Base-by-base conservation (phyloP, 1,140 invertebrate species). In the Drosophila pseudoananassae region DNA sequence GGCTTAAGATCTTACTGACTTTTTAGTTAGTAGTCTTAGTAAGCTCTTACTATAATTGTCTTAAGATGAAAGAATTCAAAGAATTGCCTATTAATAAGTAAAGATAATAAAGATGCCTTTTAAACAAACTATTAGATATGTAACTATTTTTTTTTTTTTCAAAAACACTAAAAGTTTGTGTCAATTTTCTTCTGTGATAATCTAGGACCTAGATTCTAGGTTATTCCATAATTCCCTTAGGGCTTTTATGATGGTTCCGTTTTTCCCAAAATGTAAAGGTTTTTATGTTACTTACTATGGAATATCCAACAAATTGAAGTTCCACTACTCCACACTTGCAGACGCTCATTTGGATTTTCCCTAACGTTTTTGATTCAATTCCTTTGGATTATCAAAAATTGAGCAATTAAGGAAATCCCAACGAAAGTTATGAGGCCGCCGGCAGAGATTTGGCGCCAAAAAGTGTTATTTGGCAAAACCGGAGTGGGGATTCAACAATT, bases 401-500 rank as follows among this genome's bases (percentile, higher is more conserved):
- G 15, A 68, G 65, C 49, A 63, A 31, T 31, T 1, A 3, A 17
- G 57, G 50, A 63, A 73, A 73, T 63, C 43, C 74, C 59, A 57
- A 84, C 72, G 65, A 76, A 68, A 59, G 20, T 6, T 17, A 23
- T 54, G 47, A 45, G 17, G 15, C 9, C 17, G 9, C 33, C 40
- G 40, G 14, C 8, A 12, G n/a, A 45, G 64, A 69, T 72, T 76
- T 88, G 72, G 84, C 83, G 84, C 76, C 79, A 88, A 88, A 85
- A 83, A 59, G 17, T 31, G 27, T 23, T 15, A 17, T 38, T 40
- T 33, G 12, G 27, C 43, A 23, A 10, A 14, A 6, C 17, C 17
- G 38, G 31, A 49, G 23, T 54, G 46, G 17, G 50, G 63, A 90
- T 90, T 90, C 87, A 90, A 90, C 87, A 90, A 90, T 90, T 90